Percentiles rank a stretch among this genome's conserved stretches.
Evolutionary conservation across 2,797 vertebrate genomes (phyloP).

Genomic region (Parauchenoglanis punctatus): DNA sequence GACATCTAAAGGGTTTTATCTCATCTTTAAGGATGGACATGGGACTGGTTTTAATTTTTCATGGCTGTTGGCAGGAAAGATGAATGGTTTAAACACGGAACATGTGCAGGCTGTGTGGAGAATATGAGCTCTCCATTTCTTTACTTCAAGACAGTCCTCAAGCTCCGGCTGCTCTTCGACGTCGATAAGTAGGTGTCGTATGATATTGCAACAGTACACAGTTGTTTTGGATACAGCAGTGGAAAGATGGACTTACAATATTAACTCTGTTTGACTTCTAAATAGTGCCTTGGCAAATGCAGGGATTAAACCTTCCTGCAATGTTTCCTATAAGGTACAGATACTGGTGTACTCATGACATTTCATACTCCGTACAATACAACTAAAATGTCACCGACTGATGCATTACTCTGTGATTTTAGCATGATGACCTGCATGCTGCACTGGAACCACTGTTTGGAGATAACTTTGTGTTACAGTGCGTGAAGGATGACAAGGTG

Average conservation of each 20-base stretch:
- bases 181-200: conserved; percentile 56
- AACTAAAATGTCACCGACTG: not conserved
- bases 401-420: conserved; percentile 14
- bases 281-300: conserved; percentile 61
- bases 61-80: conserved; percentile 62
- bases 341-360: not conserved
- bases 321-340: conserved; percentile 69
- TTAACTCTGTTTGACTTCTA: not conserved
- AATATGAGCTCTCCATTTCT: conserved; percentile 62
- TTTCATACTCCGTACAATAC: not conserved
- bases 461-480: conserved; percentile 67
- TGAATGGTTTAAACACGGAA: conserved; percentile 77
- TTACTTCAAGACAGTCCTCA: conserved; percentile 66
- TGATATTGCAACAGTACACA: not conserved
- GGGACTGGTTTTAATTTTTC: not conserved
- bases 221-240: not conserved
- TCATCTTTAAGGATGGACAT: not conserved
- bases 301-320: conserved; percentile 70
- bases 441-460: conserved; percentile 67
- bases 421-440: conserved; percentile 61
- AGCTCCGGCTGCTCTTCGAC: conserved; percentile 60
- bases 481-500: conserved; percentile 68
- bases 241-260: not conserved
- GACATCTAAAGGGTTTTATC: not conserved
- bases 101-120: conserved; percentile 71